These are phyloP conservation scores for Notoglanidium macrostoma DNA, from an alignment of 2,797 vertebrate genomes.

Conservation along the genomic window DNA sequence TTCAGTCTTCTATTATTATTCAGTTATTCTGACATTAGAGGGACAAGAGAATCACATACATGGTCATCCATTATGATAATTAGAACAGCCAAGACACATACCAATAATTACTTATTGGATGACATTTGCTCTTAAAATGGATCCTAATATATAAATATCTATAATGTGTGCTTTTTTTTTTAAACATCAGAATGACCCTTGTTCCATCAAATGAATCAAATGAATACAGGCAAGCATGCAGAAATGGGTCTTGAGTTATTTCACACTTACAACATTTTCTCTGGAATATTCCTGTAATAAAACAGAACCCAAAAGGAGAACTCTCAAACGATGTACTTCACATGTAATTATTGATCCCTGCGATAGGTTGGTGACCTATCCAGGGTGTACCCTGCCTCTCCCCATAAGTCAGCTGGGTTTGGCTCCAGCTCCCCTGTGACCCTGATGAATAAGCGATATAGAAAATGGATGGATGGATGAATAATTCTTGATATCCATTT, in stretches of 20 bases:
- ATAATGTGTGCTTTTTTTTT: background rate
- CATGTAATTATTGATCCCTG: background rate
- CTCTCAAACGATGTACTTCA: background rate
- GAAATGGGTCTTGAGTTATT: background rate
- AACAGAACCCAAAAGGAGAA: background rate
- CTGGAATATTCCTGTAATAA: background rate
- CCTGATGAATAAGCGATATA: no score
- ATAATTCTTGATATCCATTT: background rate
- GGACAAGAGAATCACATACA: background rate
- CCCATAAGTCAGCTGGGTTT: no score
- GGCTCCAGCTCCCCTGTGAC: no score
- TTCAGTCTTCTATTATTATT: background rate
- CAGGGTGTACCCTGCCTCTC: no score
- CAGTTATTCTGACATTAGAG: background rate
- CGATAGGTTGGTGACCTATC: no score
- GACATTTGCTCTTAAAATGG: background rate
- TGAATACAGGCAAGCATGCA: background rate
- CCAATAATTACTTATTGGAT: background rate
- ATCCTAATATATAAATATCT: background rate
- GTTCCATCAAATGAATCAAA: background rate
- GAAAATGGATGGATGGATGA: no score
- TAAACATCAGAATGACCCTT: background rate
- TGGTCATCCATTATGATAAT: background rate
- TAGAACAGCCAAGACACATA: background rate
- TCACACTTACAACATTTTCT: background rate